A percentile compares a stretch with the other conserved stretches of the same genome.
Conservation (phyloP, 2,888 invertebrate genomes). For the Tanypteryx hageni region DNA sequence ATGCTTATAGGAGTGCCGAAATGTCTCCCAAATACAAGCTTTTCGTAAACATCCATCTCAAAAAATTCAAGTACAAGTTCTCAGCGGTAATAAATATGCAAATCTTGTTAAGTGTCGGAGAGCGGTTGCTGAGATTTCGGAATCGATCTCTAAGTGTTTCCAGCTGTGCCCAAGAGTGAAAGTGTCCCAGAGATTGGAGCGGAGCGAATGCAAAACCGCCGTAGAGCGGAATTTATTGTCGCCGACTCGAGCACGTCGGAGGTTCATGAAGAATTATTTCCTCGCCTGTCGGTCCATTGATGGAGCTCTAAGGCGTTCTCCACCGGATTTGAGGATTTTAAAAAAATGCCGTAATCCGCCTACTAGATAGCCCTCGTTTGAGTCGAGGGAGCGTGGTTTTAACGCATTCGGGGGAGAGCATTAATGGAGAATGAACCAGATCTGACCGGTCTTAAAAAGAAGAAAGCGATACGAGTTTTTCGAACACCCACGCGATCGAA, state of each 20-base stretch:
- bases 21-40: too few species aligned
- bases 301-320: neutral
- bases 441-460: neutral
- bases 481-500: neutral
- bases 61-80: too few species aligned
- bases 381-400: neutral
- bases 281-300: neutral
- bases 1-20: too few species aligned
- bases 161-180: neutral
- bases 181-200: neutral
- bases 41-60: too few species aligned
- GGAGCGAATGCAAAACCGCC: slow-evolving; percentile 22
- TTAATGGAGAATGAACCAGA: too few species aligned
- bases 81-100: neutral
- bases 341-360: neutral
- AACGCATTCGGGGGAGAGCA: neutral
- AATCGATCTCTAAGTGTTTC: neutral
- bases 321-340: neutral
- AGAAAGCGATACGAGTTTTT: neutral
- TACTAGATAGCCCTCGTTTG: neutral
- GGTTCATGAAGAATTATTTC: neutral
- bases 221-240: neutral
- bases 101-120: neutral
- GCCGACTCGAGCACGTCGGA: neutral
- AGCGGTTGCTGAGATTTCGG: neutral